Evolutionary conservation across 2,888 invertebrate species (phyloP), one percentile per base, ranked within the genome.

Genomic region (Apotomis capreana): DNA sequence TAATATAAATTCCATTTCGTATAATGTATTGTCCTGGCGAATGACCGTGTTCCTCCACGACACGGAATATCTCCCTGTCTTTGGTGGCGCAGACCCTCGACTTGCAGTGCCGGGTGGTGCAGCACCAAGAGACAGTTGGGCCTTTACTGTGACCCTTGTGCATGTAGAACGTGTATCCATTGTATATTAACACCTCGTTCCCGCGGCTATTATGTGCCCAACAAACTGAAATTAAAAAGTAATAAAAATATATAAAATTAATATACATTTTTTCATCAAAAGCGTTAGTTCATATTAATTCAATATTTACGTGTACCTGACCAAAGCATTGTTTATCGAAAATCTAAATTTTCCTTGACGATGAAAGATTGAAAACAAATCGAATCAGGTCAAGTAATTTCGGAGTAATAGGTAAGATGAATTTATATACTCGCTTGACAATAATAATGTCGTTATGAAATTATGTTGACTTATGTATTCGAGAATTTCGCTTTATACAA

Each of bases 141-240:
- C 9, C n/a, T n/a, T 15, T 37, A 13, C 40, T 59, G 15, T 36
- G 49, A 3, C 1, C 1, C 36, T 59, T 68, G 51, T 36, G 13
- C 12, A 5, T 10, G 37, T 59, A 59, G 15, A 59, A 68, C 10
- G 51, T 37, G 51, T 40, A 68, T 10, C 55, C 68, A 5, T 59
- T 52, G 51, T 15, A 51, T 13, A 68, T 4, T 15, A 68, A 6
- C 6, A 68, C 36, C 13, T 68, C 51, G 2, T 51, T 59, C 6
- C 59, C 68, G 4, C 40, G 51, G 5, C 36, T 49, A 15, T 68
- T 68, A 15, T 13, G n/a, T 9, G 46, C 57, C 67, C 67, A 67
- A 9, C 49, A 36, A 13, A 67, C 67, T 67, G 57, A 58, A 57
- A 67, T 10, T 12, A 61, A 26, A 13, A 10, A 26, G 26, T 26